Conservation (phyloP, 2,113 vertebrate genomes). For the Cavia aperea region DNA sequence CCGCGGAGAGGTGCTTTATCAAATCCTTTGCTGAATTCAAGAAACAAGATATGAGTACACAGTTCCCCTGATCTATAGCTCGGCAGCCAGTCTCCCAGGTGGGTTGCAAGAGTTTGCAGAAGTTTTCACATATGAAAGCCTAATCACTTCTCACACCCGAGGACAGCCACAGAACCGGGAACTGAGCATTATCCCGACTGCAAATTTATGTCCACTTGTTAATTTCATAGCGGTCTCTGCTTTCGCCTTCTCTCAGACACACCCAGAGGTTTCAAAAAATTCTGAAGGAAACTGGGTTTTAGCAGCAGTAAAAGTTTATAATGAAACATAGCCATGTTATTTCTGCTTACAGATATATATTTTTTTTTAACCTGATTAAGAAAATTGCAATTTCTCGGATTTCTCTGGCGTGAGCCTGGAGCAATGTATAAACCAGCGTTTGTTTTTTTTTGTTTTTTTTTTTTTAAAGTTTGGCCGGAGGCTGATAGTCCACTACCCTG, state of each 20-base stretch:
- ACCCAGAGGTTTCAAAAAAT: slow-evolving; percentile 20
- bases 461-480: not conserved
- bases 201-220: slow-evolving; percentile 18
- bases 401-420: slow-evolving; percentile 1
- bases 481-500: not conserved
- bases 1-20: slow-evolving; percentile 20
- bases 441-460: not conserved
- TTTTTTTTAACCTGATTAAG: slow-evolving; percentile 41
- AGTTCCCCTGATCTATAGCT: slow-evolving; percentile 32
- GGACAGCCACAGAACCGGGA: not conserved
- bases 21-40: slow-evolving; percentile 37
- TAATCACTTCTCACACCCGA: not conserved
- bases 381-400: slow-evolving; percentile 11
- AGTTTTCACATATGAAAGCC: slow-evolving; percentile 38
- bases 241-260: not conserved
- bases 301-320: slow-evolving; percentile 13
- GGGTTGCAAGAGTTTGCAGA: slow-evolving; percentile 11
- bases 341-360: not conserved
- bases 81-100: not conserved
- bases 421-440: not conserved
- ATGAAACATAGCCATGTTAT: slow-evolving; percentile 4
- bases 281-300: slow-evolving; percentile 15
- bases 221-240: not conserved
- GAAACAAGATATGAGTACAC: not conserved
- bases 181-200: not conserved